Evolutionary conservation across 2,797 vertebrate species (phyloP), one percentile per base, ranked within the genome.

Genomic region (Spondyliosoma cantharus): DNA sequence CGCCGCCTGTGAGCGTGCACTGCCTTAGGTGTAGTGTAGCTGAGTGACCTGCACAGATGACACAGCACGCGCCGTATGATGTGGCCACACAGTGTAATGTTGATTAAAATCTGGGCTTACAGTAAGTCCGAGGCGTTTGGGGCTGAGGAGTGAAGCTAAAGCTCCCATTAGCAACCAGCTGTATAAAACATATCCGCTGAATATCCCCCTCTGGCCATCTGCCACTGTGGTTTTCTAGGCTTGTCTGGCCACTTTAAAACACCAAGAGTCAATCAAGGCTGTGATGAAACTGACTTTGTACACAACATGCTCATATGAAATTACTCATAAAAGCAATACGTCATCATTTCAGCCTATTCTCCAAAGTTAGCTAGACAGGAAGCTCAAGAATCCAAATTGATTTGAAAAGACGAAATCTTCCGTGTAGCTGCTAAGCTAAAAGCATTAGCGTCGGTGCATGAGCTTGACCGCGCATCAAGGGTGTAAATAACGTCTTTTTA

Each of bases 61-160:
- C 76, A 43, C 52, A 4, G 70, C 50, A 49, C 75, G 14, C 19
- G 12, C n/a, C n/a, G 53, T 32, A 45, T 43, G 54, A 78, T 70
- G 76, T 17, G 53, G 74, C 68, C 17, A 14, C 81, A 50, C 27
- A 46, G 72, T 43, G 66, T 53, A 58, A 74, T 49, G 79, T 69
- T 85, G 84, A 89, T 90, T 87, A 66, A 80, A 89, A 84, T 87
- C 78, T 56, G 76, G 66, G 76, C 52, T 85, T 82, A 81, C 53
- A 74, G 82, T 76, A 81, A 82, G 58, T 84, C 71, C 4, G 63
- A 84, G 66, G 82, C 60, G 62, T 80, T 80, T 69, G 54, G 50
- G 45, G 71, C 49, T 69, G 73, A 76, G 79, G 65, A 53, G 57
- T 2, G 48, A 48, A 14, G 72, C 78, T 85, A 71, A 85, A 84